phyloP scores from a whole-genome alignment of 2,888 invertebrate genomes.

The Ommatoiulus sabulosus region DNA sequence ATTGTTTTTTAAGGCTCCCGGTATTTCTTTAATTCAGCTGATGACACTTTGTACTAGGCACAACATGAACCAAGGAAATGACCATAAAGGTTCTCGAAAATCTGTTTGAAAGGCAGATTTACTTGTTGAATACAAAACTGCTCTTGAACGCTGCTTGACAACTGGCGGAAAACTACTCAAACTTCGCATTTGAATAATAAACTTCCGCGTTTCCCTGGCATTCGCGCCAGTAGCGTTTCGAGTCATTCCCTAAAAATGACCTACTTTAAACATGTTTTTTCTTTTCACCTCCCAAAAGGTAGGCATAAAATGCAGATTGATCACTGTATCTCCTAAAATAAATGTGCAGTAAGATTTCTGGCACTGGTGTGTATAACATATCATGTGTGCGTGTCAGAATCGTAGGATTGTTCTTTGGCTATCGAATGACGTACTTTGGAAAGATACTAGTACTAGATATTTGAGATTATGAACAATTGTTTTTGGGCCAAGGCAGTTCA shows the following conservation, averaged over 20 bases:
- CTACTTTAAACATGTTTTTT: conserved; percentile 12
- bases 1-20: no score
- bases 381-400: conserved; percentile 24
- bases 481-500: conserved; percentile 18
- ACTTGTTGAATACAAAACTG: background rate
- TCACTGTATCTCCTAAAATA: no score
- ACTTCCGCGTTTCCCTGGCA: background rate
- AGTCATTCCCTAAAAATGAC: conserved; percentile 1
- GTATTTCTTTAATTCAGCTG: no score
- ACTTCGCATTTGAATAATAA: background rate
- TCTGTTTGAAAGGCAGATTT: background rate
- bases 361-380: background rate
- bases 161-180: background rate
- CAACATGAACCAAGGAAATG: no score
- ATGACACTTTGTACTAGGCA: no score
- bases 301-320: background rate
- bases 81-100: background rate
- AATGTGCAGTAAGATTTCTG: background rate
- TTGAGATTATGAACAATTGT: background rate
- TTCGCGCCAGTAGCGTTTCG: background rate
- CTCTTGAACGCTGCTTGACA: background rate
- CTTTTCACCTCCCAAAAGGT: background rate
- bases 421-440: conserved; percentile 1
- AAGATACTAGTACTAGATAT: conserved; percentile 20
- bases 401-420: background rate